Base-by-base conservation (phyloP, 2,888 invertebrate species). In the Drosophila nr. perissopoda region DNA sequence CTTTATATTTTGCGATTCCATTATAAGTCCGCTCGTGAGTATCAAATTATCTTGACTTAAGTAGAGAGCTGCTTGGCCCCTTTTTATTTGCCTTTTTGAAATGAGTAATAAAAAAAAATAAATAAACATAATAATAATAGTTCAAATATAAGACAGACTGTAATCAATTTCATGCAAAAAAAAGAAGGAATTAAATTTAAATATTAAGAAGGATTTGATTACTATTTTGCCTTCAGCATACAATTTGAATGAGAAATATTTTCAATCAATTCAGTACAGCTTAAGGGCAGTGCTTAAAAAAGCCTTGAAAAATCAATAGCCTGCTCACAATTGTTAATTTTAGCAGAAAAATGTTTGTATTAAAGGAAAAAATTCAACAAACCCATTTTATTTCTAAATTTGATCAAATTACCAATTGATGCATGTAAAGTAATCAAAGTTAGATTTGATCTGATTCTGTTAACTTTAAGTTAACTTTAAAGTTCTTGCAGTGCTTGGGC, bases 361-460 rank as follows among this genome's bases (percentile, higher is more conserved):
- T 45, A 45, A 45, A 16, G 16, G 4, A 21, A 10, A 40, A 40
- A 40, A 18, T 40, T 10, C 4, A 4, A 21, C 8, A 1, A 45
- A 16, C 21, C 16, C 16, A 11, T 21, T 42, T 42, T 25, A 45
- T 45, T 45, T 49, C 18, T 18, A 18, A 49, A 49, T 27, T 27
- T 18, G 18, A 10, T 49, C 29, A 64, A 51, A 59, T 52, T 45
- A 53, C 58, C 63, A 72, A 68, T 33, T 53, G 61, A 54, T 62
- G 76, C 54, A 63, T 59, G 52, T 57, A 38, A 52, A 61, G 70
- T 73, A 73, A 87, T 83, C 85, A 87, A 83, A 87, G 67, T 85
- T 65, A 69, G 80, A 72, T 87, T 85, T 87, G 69, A 80, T 69
- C 66, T 40, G 45, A 36, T 45, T 56, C 53, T 63, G 66, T 42